Percentiles rank a stretch among this genome's conserved stretches.
These are phyloP conservation scores for Poecilia latipinna DNA, from an alignment of 2,113 vertebrate species.

Conservation along the genomic window DNA sequence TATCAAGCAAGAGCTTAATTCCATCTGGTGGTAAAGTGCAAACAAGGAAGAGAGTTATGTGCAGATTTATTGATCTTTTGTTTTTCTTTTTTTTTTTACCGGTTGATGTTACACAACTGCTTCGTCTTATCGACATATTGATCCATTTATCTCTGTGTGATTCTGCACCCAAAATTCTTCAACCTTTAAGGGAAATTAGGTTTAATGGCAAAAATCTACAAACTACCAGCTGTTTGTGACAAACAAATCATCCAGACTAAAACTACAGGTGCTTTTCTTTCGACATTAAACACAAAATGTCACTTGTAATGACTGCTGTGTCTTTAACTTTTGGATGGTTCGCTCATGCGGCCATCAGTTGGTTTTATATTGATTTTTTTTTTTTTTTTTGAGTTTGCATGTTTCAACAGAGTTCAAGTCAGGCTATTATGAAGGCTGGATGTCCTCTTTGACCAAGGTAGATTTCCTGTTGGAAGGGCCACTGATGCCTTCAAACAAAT, in stretches of 20 bases:
- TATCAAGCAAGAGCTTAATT: constrained; percentile 12
- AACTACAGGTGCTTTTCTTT: background rate
- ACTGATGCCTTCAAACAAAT: background rate
- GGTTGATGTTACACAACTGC: background rate
- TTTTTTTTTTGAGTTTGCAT: background rate
- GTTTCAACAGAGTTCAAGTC: too few species aligned
- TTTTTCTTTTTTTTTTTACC: background rate
- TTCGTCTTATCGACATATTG: constrained; percentile 26
- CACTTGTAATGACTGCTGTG: background rate
- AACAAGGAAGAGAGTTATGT: background rate
- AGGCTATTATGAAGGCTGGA: background rate
- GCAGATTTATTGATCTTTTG: background rate
- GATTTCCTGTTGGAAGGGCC: background rate
- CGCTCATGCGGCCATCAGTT: too few species aligned
- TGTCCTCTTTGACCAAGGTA: background rate
- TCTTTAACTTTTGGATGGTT: background rate
- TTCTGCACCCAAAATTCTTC: background rate
- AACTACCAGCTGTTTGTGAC: background rate
- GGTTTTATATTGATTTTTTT: too few species aligned
- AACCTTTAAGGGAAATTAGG: background rate
- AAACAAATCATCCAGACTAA: background rate
- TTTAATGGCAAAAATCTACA: background rate
- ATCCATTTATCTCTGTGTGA: constrained; percentile 18
- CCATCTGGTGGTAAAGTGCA: background rate
- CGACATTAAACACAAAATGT: background rate